These are phyloP conservation scores for Acestrorhynchus altus DNA, from an alignment of 2,797 vertebrate species.

Conservation along the genomic window DNA sequence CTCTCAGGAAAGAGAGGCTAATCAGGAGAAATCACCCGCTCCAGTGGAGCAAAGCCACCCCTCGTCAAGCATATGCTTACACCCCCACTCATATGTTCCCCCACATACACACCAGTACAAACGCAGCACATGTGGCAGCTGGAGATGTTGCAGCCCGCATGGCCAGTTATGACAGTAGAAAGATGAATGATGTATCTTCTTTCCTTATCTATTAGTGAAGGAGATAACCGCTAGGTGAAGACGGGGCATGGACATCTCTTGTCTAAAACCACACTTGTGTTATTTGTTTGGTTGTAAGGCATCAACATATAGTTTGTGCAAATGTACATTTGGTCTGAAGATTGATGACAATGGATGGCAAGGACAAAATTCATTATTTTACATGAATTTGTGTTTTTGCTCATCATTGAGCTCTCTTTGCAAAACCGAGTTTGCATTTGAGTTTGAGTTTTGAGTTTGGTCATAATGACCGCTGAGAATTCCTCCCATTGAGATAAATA, in stretches of 20 bases:
- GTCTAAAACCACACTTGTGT: too few relatives aligned
- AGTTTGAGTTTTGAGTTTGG: too few relatives aligned
- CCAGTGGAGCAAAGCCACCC: constrained; percentile 56
- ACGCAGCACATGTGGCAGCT: constrained; percentile 37
- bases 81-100: constrained; percentile 22
- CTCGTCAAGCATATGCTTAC: constrained; percentile 19
- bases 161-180: constrained; percentile 44
- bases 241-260: constrained; percentile 15
- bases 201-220: constrained; percentile 28
- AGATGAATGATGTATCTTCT: constrained; percentile 40
- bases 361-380: too few relatives aligned
- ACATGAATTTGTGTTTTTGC: too few relatives aligned
- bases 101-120: constrained; percentile 4
- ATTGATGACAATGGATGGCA: too few relatives aligned
- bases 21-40: constrained; percentile 61
- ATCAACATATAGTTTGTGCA: too few relatives aligned
- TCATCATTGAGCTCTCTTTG: too few relatives aligned
- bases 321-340: too few relatives aligned
- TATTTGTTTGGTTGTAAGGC: background rate
- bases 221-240: constrained; percentile 3
- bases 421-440: too few relatives aligned
- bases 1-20: constrained; percentile 53
- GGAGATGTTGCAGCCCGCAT: constrained; percentile 31
- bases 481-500: too few relatives aligned
- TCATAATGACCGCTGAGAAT: too few relatives aligned